These are phyloP conservation scores for Sarcophaga bullata DNA, from an alignment of 1,140 invertebrate genomes.

Conservation along the genomic window DNA sequence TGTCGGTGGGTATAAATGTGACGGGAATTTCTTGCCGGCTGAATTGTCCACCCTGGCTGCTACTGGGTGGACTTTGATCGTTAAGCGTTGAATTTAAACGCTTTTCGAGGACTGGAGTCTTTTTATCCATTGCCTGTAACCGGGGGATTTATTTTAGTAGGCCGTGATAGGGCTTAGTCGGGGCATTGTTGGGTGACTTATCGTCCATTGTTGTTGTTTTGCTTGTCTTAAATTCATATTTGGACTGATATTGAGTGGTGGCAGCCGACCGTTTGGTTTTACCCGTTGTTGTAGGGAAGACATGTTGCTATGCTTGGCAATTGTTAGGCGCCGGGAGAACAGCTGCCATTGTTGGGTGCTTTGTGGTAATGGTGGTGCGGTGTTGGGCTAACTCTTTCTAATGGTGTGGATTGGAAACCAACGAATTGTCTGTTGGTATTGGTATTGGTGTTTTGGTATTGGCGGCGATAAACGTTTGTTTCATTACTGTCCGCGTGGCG, in stretches of 20 bases:
- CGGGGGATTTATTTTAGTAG: slow-evolving; percentile 49
- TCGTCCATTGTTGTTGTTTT: neutral
- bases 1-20: slow-evolving; percentile 60
- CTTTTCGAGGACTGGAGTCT: slow-evolving; percentile 57
- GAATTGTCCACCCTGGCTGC: slow-evolving; percentile 50
- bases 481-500: slow-evolving; percentile 38
- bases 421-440: neutral
- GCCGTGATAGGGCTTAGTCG: neutral
- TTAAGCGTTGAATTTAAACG: slow-evolving; percentile 38
- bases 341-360: neutral
- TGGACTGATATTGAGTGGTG: neutral
- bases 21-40: slow-evolving; percentile 57
- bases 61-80: slow-evolving; percentile 45
- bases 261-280: neutral
- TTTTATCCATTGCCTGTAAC: slow-evolving; percentile 38
- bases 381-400: slow-evolving; percentile 16
- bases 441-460: slow-evolving; percentile 44
- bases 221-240: slow-evolving; percentile 7
- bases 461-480: slow-evolving; percentile 46
- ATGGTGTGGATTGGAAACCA: slow-evolving; percentile 8
- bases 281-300: neutral
- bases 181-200: neutral
- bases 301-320: neutral
- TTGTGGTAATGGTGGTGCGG: neutral
- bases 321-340: neutral